Percentiles rank a stretch among this genome's conserved stretches.
phyloP scores from a whole-genome alignment of 2,888 invertebrate species.

The Laspeyria flexula region DNA sequence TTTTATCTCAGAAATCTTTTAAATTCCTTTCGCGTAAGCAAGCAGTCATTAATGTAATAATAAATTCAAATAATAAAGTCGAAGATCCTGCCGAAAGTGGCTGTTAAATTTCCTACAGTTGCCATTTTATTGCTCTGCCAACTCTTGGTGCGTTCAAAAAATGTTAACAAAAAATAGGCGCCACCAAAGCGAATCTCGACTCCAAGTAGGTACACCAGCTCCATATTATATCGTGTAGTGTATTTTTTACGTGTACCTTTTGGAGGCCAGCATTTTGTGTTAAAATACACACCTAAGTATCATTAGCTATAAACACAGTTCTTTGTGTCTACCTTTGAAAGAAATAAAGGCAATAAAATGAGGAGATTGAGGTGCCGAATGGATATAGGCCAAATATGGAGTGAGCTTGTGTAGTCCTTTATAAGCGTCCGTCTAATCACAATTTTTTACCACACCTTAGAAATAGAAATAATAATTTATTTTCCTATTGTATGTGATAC shows the following conservation, averaged over 20 bases:
- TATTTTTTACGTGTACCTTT: slow-evolving; percentile 78
- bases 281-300: slow-evolving; percentile 86
- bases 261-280: slow-evolving; percentile 77
- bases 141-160: slow-evolving; percentile 74
- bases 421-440: too few relatives aligned
- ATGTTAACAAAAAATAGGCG: slow-evolving; percentile 82
- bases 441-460: too few relatives aligned
- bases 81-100: slow-evolving; percentile 69
- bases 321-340: slow-evolving; percentile 79
- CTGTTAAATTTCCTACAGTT: slow-evolving; percentile 77
- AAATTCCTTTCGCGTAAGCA: too few relatives aligned
- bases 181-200: slow-evolving; percentile 70
- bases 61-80: slow-evolving; percentile 49
- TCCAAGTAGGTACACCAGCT: slow-evolving; percentile 58
- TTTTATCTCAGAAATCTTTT: too few relatives aligned
- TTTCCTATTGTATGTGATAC: not conserved
- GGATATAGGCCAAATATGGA: slow-evolving; percentile 63
- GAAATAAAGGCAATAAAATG: slow-evolving; percentile 82
- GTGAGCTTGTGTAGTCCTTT: slow-evolving; percentile 38
- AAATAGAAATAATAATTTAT: too few relatives aligned
- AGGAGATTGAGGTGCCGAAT: slow-evolving; percentile 67
- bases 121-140: slow-evolving; percentile 81
- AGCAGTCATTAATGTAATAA: slow-evolving; percentile 49
- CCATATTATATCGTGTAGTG: slow-evolving; percentile 76
- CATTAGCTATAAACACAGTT: slow-evolving; percentile 84